Conservation (phyloP, 2,113 vertebrate genomes). For the Chrysochloris asiatica region DNA sequence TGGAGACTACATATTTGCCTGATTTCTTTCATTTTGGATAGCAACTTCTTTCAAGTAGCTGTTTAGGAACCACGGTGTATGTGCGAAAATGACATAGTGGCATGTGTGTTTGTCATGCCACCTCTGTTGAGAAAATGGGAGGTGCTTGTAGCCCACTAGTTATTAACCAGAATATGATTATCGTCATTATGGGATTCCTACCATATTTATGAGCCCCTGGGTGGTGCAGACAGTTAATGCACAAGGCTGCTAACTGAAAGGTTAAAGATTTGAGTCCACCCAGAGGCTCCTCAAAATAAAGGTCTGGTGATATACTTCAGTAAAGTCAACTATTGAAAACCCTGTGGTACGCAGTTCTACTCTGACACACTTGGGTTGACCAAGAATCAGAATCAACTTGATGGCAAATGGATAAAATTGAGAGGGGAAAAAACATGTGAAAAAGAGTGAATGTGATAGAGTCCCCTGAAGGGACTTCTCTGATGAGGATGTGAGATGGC, state of each 20-base stretch:
- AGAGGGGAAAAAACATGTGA: background rate
- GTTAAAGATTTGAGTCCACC: background rate
- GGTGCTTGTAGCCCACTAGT: background rate
- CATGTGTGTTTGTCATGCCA: background rate
- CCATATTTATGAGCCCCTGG: background rate
- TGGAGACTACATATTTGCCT: constrained; percentile 10
- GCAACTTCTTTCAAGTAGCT: constrained; percentile 27
- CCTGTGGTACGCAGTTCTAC: background rate
- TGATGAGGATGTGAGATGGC: background rate
- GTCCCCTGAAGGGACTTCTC: rapidly evolving
- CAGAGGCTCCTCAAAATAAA: background rate
- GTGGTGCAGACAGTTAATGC: background rate
- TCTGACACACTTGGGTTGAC: background rate
- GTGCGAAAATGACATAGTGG: background rate
- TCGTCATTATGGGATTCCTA: background rate
- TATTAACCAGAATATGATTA: background rate
- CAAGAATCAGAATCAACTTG: background rate
- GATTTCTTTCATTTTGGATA: constrained; percentile 34
- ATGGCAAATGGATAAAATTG: background rate
- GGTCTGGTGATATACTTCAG: background rate
- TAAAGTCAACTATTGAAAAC: background rate
- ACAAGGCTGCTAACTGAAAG: background rate
- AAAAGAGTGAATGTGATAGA: background rate
- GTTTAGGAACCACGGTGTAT: background rate
- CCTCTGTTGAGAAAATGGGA: background rate